Evolutionary conservation across 2,797 vertebrate genomes (phyloP).

Genomic region (Anas georgica): DNA sequence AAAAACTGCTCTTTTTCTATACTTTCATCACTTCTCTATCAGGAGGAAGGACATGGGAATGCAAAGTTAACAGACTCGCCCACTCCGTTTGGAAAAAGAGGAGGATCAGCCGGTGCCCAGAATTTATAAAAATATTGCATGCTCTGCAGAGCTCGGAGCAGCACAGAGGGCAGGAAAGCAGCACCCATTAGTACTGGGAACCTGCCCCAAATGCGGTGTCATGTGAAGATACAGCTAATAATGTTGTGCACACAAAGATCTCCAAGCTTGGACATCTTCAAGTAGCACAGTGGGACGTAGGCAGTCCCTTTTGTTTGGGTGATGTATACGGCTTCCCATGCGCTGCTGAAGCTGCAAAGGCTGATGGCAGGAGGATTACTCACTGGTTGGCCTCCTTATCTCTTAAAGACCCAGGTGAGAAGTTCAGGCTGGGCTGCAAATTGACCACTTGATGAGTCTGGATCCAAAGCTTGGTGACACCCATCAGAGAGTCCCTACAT

Average conservation of each 20-base stretch:
- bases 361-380: not conserved
- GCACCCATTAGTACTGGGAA: not conserved
- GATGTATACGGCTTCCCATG: too few species aligned
- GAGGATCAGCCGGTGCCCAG: not conserved
- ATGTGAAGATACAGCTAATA: not conserved
- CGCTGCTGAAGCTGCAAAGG: not conserved
- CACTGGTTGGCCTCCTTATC: not conserved
- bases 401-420: not conserved
- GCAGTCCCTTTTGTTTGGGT: not conserved
- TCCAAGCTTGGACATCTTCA: not conserved
- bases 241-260: not conserved
- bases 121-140: not conserved
- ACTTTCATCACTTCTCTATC: not conserved
- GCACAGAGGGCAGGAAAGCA: not conserved
- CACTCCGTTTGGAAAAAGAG: not conserved
- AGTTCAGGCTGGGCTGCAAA: not conserved
- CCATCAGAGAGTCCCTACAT: not conserved
- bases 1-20: not conserved
- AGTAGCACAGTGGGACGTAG: not conserved
- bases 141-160: not conserved
- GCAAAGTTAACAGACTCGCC: not conserved
- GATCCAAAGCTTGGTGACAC: not conserved
- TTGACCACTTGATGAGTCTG: rapidly evolving
- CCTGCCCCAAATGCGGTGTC: too few species aligned
- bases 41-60: not conserved